A percentile compares a stretch with the other conserved stretches of the same genome.
phyloP scores from a whole-genome alignment of 2,888 invertebrate species.

The Agelastica alni region DNA sequence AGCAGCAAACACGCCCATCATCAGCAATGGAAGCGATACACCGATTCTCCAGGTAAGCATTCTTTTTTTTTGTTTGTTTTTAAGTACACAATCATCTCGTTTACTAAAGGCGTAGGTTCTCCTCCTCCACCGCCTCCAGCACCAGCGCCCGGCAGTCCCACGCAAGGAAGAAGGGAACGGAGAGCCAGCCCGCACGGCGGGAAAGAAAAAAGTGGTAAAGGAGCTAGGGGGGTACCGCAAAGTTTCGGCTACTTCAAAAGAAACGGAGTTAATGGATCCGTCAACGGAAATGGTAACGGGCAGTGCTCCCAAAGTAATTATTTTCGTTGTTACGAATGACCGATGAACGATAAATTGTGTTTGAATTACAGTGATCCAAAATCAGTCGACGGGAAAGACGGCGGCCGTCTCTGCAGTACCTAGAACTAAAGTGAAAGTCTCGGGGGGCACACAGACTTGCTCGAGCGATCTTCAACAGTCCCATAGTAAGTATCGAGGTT shows the following conservation, averaged over 20 bases:
- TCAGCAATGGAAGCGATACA: constrained; percentile 69
- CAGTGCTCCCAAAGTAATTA: constrained; percentile 36
- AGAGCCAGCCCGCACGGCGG: constrained; percentile 47
- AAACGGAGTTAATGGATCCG: constrained; percentile 52
- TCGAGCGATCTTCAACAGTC: constrained; percentile 45
- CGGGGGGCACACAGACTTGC: constrained; percentile 88
- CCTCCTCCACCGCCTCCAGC: constrained; percentile 62
- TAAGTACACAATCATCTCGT: too few relatives aligned
- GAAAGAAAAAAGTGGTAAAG: constrained; percentile 62
- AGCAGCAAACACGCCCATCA: constrained; percentile 31
- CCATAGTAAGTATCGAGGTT: constrained; percentile 43
- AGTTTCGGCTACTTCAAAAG: constrained; percentile 86
- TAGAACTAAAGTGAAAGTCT: constrained; percentile 84
- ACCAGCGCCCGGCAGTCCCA: constrained; percentile 57
- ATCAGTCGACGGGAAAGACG: constrained; percentile 59
- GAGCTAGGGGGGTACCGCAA: constrained; percentile 74
- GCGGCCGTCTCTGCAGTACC: constrained; percentile 87
- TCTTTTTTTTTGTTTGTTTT: too few relatives aligned
- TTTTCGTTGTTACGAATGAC: too few relatives aligned
- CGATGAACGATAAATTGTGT: too few relatives aligned
- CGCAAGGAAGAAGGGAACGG: constrained; percentile 54
- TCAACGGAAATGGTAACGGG: constrained; percentile 53
- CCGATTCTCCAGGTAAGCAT: constrained; percentile 61
- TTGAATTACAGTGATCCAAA: constrained; percentile 49
- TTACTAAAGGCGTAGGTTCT: constrained; percentile 59